phyloP scores from a whole-genome alignment of 2,113 vertebrate genomes.

The Daubentonia madagascariensis region DNA sequence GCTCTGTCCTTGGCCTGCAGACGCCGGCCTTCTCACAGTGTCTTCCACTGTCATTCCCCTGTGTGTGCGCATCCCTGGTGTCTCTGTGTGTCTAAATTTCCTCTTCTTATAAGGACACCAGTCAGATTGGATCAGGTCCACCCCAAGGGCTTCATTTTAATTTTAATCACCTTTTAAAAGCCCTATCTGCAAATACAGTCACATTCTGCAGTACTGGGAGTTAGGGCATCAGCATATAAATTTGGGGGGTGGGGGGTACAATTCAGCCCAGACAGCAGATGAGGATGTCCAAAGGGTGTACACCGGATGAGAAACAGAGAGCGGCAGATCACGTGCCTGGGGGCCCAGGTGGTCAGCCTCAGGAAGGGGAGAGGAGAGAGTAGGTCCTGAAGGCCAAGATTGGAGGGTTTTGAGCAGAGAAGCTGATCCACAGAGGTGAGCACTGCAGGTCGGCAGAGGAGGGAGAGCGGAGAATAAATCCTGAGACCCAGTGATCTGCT shows the following conservation, averaged over 20 bases:
- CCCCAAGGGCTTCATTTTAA: not conserved
- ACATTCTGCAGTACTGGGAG: not conserved
- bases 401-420: not conserved
- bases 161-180: not conserved
- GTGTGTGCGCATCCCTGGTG: fast-evolving
- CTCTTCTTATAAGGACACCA: not conserved
- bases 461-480: not conserved
- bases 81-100: not conserved
- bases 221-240: not conserved
- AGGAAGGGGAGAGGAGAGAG: not conserved
- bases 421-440: not conserved
- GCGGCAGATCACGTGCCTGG: fast-evolving
- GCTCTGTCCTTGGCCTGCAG: not conserved
- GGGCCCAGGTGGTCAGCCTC: not conserved
- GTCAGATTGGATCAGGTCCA: not conserved
- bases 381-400: not conserved
- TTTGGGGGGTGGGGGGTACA: not conserved
- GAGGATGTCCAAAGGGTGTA: not conserved
- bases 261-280: not conserved
- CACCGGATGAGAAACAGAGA: not conserved
- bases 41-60: not conserved
- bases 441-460: not conserved
- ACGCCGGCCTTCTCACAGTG: fast-evolving
- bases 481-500: not conserved
- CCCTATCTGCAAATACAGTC: not conserved